Conservation (phyloP, 2,888 invertebrate species). For the Yponomeuta evonymella region DNA sequence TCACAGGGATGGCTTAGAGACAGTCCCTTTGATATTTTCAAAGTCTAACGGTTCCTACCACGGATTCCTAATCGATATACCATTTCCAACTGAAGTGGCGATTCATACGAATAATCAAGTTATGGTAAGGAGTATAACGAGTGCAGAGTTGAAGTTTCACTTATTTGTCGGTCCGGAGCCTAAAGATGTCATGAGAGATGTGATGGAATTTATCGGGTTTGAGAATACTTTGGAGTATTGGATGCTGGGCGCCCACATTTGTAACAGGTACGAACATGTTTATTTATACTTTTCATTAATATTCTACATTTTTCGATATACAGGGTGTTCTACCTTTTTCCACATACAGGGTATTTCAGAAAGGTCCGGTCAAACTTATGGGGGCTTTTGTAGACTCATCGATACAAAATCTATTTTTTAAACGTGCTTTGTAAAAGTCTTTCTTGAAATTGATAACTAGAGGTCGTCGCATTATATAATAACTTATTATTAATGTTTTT, state of each 20-base stretch:
- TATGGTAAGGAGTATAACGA: slow-evolving; percentile 72
- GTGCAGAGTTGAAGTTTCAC: slow-evolving; percentile 52
- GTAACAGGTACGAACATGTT: slow-evolving; percentile 43
- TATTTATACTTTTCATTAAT: too few relatives aligned
- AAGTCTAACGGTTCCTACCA: slow-evolving; percentile 70
- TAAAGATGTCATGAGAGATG: slow-evolving; percentile 55
- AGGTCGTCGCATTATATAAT: too few relatives aligned
- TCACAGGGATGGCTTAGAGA: slow-evolving; percentile 54
- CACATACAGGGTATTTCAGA: too few relatives aligned
- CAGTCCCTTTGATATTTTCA: slow-evolving; percentile 71
- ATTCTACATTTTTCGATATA: too few relatives aligned
- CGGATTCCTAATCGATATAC: slow-evolving; percentile 70
- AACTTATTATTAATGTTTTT: too few relatives aligned
- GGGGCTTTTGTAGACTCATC: too few relatives aligned
- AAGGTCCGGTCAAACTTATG: too few relatives aligned
- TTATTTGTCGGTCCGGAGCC: slow-evolving; percentile 61
- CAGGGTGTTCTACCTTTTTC: too few relatives aligned
- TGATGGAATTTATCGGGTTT: slow-evolving; percentile 38
- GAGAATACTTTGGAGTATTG: slow-evolving; percentile 51
- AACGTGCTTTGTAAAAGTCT: too few relatives aligned
- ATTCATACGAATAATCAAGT: slow-evolving; percentile 71
- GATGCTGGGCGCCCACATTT: slow-evolving; percentile 66
- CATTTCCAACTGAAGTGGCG: slow-evolving; percentile 72
- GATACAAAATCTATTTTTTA: too few relatives aligned
- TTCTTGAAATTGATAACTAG: too few relatives aligned